Conservation (phyloP, 1,140 invertebrate species). For the Pissodes strobi region DNA sequence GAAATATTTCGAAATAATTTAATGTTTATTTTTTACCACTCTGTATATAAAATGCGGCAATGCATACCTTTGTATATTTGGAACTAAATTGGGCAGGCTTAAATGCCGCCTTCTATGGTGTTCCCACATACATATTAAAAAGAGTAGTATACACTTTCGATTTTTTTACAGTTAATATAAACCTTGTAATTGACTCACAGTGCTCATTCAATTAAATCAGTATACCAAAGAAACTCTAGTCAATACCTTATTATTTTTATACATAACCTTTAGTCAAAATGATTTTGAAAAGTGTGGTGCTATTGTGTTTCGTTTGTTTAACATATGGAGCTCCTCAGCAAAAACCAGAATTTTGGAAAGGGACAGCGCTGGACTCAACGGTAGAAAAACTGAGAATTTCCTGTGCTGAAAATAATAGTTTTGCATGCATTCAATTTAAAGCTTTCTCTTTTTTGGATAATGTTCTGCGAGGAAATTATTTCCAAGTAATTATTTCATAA, state of each 20-base stretch:
- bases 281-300: slow-evolving; percentile 8
- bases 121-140: slow-evolving; percentile 26
- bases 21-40: too few relatives aligned
- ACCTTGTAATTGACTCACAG: slow-evolving; percentile 8
- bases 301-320: slow-evolving; percentile 13
- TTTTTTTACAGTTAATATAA: slow-evolving; percentile 36
- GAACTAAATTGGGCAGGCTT: background rate
- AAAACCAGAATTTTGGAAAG: slow-evolving; percentile 69
- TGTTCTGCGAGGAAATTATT: slow-evolving; percentile 76
- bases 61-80: background rate
- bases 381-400: slow-evolving; percentile 74
- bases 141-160: slow-evolving; percentile 16
- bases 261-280: background rate
- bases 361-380: slow-evolving; percentile 69
- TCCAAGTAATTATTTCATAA: slow-evolving; percentile 64
- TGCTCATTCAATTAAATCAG: slow-evolving; percentile 10
- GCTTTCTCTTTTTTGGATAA: slow-evolving; percentile 77
- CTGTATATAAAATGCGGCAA: too few relatives aligned
- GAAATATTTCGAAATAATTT: too few relatives aligned
- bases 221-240: slow-evolving; percentile 29
- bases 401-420: slow-evolving; percentile 71
- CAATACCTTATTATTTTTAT: slow-evolving; percentile 4
- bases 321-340: slow-evolving; percentile 18
- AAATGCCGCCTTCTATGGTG: background rate
- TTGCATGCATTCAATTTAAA: slow-evolving; percentile 81